Base-by-base conservation (phyloP, 1,140 invertebrate species). In the Tenebrio molitor region DNA sequence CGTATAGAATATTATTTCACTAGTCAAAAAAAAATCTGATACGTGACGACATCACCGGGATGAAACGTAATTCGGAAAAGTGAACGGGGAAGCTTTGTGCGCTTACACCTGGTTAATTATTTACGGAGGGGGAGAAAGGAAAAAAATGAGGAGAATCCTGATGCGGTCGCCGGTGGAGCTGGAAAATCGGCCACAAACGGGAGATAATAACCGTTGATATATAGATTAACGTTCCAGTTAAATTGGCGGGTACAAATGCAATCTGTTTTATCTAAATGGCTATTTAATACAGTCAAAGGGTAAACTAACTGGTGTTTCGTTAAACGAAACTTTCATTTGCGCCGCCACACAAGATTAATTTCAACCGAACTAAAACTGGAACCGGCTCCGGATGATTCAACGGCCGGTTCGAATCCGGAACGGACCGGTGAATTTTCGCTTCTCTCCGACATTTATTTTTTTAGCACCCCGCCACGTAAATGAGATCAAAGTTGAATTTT, bases 261-360 rank as follows among this genome's bases (percentile, higher is more conserved):
- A 65, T 65, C 64, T 36, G 42, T 66, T 66, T 66, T 66, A 66
- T 66, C 36, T 66, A 66, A 66, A 66, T 66, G 36, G 25, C 19
- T 25, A 34, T 66, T 66, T 66, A 66, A 66, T 66, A 36, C 15
- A 44, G 64, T 42, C 42, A 58, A 33, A 58, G 50, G 50, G 10
- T 25, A 15, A 6, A 58, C 50, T 25, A 58, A 58, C 21, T 58
- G 21, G n/a, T 58, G 12, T 33, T 46, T 58, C 15, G 50, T 6
- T 58, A 58, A 58, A 21, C 23, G 23, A 58, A 53, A 58, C 21
- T 58, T 58, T 29, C 50, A 29, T 58, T 58, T 58, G 50, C 12
- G 14, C 23, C 12, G n/a, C 50, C n/a, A 4, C 23, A 6, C 25
- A 50, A 58, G 50, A 29, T 58, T 58, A 25, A 58, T 58, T 58